Evolutionary conservation across 2,797 vertebrate species (phyloP).

Genomic region (Squalus acanthias): DNA sequence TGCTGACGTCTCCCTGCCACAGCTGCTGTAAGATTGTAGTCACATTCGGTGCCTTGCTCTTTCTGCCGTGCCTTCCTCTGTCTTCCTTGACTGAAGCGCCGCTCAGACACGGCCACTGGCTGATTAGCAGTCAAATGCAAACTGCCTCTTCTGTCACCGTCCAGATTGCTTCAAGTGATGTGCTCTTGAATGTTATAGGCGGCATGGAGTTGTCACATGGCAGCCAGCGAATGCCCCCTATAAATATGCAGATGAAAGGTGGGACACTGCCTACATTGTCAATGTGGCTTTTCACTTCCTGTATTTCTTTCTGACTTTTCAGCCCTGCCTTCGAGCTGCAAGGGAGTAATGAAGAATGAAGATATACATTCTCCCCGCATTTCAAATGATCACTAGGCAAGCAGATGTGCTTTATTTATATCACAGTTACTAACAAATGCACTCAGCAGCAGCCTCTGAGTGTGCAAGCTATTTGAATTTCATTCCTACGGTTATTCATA

Average conservation of each 20-base stretch:
- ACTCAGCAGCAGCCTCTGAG: conserved; percentile 18
- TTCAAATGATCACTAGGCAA: not conserved
- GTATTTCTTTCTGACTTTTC: conserved; percentile 6
- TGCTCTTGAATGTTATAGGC: conserved; percentile 5
- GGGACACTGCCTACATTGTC: not conserved
- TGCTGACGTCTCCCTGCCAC: not conserved
- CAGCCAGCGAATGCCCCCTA: not conserved
- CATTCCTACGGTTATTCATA: not conserved
- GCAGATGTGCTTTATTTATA: conserved; percentile 25
- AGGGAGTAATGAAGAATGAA: not conserved
- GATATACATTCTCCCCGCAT: not conserved
- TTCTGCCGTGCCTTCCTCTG: not conserved
- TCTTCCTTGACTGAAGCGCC: not conserved
- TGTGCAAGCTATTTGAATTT: not conserved
- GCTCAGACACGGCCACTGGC: not conserved
- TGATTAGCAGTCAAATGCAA: not conserved
- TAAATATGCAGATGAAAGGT: not conserved
- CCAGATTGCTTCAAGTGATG: not conserved
- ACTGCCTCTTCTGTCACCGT: not conserved
- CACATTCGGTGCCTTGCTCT: not conserved
- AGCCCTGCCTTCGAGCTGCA: not conserved
- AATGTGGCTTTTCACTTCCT: conserved; percentile 6
- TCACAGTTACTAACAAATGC: not conserved
- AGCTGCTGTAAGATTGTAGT: not conserved
- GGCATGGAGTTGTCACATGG: conserved; percentile 8